Percentiles rank a stretch among this genome's conserved stretches.
Evolutionary conservation across 2,113 vertebrate species (phyloP).

Genomic region (Pomatorhinus ruficollis): DNA sequence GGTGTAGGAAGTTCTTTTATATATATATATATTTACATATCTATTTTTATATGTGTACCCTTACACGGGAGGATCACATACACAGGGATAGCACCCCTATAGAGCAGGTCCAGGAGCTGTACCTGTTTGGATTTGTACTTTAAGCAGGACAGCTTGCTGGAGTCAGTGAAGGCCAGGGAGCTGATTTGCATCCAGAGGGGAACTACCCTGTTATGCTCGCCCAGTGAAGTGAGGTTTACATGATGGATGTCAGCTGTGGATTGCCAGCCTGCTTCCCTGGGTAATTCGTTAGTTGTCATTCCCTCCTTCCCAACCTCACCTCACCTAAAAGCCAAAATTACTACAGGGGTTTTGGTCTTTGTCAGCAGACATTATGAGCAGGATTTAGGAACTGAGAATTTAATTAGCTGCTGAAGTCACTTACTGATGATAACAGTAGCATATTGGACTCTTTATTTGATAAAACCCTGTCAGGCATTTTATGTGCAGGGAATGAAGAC

Average conservation of each 20-base stretch:
- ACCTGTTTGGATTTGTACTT: background rate
- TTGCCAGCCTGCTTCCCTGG: background rate
- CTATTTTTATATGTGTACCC: background rate
- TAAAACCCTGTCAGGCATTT: conserved; percentile 56
- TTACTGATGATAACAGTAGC: conserved; percentile 59
- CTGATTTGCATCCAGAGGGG: background rate
- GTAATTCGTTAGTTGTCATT: background rate
- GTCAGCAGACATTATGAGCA: conserved; percentile 45
- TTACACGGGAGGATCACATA: background rate
- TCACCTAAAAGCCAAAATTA: conserved; percentile 20
- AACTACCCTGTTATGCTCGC: background rate
- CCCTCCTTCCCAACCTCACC: background rate
- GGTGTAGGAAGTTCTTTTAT: background rate
- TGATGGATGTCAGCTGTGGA: background rate
- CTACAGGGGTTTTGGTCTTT: conserved; percentile 36
- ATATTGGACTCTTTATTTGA: conserved; percentile 67
- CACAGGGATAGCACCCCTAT: background rate
- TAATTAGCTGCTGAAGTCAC: conserved; percentile 67
- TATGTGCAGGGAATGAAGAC: conserved; percentile 53
- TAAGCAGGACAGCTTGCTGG: background rate
- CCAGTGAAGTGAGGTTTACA: background rate
- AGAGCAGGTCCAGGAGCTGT: background rate
- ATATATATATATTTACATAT: background rate
- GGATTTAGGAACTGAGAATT: conserved; percentile 59
- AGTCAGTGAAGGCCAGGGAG: background rate